A percentile compares a stretch with the other conserved stretches of the same genome.
Conservation (phyloP, 1,140 invertebrate genomes). For the Calliphora vicina region DNA sequence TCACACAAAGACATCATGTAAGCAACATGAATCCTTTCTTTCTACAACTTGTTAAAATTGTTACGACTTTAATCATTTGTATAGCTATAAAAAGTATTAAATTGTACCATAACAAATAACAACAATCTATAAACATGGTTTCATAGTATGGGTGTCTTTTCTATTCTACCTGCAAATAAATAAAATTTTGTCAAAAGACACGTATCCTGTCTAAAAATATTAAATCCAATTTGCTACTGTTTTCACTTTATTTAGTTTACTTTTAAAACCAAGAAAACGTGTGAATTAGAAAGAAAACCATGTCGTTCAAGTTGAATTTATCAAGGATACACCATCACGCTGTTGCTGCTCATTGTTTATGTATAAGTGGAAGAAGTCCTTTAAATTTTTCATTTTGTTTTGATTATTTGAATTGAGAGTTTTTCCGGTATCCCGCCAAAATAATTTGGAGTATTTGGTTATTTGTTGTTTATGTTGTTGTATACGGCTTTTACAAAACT, state of each 20-base stretch:
- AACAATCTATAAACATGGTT: background rate
- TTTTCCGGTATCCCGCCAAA: slow-evolving; percentile 24
- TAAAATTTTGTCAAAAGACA: background rate
- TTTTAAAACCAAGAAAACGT: background rate
- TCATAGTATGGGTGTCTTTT: background rate
- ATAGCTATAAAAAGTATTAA: background rate
- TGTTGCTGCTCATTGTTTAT: background rate
- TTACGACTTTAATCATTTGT: background rate
- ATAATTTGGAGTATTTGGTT: background rate
- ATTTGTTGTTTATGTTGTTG: background rate
- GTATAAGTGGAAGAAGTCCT: background rate
- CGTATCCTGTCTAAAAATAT: background rate
- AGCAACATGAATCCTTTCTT: too few species aligned
- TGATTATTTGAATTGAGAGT: background rate
- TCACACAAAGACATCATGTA: too few species aligned
- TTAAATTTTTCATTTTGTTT: background rate
- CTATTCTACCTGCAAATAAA: too few species aligned
- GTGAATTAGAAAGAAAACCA: background rate
- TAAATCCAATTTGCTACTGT: background rate
- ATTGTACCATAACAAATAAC: background rate
- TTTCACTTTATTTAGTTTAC: background rate
- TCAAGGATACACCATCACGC: background rate
- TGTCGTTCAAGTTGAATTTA: background rate
- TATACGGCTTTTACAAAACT: background rate
- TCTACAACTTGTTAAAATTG: too few species aligned